A percentile compares a stretch with the other conserved stretches of the same genome.
Conservation (phyloP, 2,113 vertebrate genomes). For the Stictonetta naevosa region DNA sequence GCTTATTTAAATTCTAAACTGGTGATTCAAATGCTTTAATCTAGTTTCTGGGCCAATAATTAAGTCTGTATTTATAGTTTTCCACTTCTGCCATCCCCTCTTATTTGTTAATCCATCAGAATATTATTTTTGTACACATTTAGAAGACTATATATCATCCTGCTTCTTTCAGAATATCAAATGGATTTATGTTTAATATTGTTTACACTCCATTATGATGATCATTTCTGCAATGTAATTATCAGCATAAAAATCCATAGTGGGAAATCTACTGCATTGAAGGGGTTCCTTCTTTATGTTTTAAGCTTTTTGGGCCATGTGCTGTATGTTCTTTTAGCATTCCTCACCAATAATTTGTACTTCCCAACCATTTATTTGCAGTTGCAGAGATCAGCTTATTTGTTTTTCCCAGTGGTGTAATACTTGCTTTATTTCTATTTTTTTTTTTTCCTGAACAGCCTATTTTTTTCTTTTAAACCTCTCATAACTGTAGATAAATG, state of each 20-base stretch:
- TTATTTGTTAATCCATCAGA: not conserved
- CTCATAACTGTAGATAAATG: not conserved
- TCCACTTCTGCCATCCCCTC: not conserved
- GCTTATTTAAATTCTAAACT: not conserved
- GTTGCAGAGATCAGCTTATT: not conserved
- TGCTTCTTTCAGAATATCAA: not conserved
- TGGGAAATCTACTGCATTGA: not conserved
- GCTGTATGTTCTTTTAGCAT: not conserved
- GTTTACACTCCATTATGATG: not conserved
- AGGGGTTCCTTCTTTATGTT: not conserved
- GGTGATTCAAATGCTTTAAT: not conserved
- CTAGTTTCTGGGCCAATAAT: not conserved
- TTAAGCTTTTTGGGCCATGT: not conserved
- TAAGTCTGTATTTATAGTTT: not conserved
- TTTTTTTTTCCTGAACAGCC: not conserved
- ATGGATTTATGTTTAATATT: not conserved
- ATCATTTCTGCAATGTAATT: not conserved
- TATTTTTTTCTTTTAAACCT: not conserved
- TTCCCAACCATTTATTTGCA: not conserved
- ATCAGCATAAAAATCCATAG: not conserved
- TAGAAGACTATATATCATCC: not conserved
- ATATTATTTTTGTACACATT: not conserved
- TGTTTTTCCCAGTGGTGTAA: not conserved
- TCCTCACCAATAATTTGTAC: not conserved
- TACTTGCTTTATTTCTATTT: not conserved